Percentiles rank a stretch among this genome's conserved stretches.
phyloP scores from a whole-genome alignment of 2,797 vertebrate species.

The Carcharodon carcharias region DNA sequence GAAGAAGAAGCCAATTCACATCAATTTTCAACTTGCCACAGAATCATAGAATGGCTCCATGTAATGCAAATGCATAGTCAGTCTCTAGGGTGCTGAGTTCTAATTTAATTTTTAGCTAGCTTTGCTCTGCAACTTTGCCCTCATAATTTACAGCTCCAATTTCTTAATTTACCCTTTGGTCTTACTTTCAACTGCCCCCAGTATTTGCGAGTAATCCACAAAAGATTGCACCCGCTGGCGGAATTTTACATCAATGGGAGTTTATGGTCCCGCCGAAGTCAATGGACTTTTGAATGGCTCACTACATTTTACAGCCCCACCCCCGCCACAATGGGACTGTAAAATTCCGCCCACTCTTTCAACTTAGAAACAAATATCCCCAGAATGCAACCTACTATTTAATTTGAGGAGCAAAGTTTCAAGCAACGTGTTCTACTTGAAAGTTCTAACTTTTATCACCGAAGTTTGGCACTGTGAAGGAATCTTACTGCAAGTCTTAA shows the following conservation, averaged over 20 bases:
- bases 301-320: too few relatives aligned
- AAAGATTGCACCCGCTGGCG: not conserved
- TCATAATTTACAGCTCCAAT: not conserved
- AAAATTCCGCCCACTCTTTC: not conserved
- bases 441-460: not conserved
- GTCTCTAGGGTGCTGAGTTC: not conserved
- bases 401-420: not conserved
- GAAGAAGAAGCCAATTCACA: not conserved
- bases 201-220: not conserved
- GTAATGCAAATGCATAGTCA: not conserved
- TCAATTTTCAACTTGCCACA: not conserved
- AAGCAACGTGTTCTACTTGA: not conserved
- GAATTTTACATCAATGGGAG: too few relatives aligned
- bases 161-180: not conserved
- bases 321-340: too few relatives aligned
- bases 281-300: too few relatives aligned
- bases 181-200: not conserved
- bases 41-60: not conserved
- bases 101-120: not conserved
- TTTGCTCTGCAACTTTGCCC: not conserved
- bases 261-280: too few relatives aligned
- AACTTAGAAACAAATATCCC: not conserved
- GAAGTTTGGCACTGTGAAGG: not conserved
- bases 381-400: not conserved
- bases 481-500: not conserved